Percentiles rank a stretch among this genome's conserved stretches.
phyloP scores from a whole-genome alignment of 2,888 invertebrate species.

The Callyntrura sp. region DNA sequence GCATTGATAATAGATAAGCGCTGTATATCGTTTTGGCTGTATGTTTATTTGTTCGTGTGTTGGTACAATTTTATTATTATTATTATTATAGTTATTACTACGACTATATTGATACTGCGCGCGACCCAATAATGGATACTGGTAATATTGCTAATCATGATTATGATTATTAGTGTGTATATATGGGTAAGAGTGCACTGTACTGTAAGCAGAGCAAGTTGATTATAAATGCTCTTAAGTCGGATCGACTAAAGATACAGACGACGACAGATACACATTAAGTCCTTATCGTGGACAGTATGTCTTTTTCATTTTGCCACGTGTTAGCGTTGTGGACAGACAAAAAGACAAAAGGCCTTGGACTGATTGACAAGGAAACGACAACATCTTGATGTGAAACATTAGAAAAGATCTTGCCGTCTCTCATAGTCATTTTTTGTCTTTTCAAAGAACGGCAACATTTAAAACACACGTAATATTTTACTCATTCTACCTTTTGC shows the following conservation, averaged over 20 bases:
- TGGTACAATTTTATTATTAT: no score
- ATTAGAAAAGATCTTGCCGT: background rate
- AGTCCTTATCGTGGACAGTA: background rate
- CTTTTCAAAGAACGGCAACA: background rate
- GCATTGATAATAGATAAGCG: background rate
- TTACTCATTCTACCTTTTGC: background rate
- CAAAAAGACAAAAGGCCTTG: slow-evolving; percentile 60
- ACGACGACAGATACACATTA: background rate
- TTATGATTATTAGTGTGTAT: background rate
- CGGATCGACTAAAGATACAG: no score
- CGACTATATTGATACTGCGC: background rate
- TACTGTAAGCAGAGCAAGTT: no score
- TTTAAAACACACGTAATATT: slow-evolving; percentile 22
- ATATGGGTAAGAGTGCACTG: background rate
- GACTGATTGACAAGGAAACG: slow-evolving; percentile 74
- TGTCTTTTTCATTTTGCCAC: no score
- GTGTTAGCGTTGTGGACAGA: slow-evolving; percentile 23
- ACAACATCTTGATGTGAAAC: slow-evolving; percentile 18
- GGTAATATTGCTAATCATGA: slow-evolving; percentile 30
- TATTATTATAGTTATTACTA: slow-evolving; percentile 4
- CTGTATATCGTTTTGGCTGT: background rate
- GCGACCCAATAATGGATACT: background rate
- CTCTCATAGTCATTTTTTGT: background rate
- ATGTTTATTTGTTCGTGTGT: no score
- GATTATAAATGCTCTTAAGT: background rate